These are phyloP conservation scores for Euproctis similis DNA, from an alignment of 2,888 invertebrate genomes.

Conservation along the genomic window DNA sequence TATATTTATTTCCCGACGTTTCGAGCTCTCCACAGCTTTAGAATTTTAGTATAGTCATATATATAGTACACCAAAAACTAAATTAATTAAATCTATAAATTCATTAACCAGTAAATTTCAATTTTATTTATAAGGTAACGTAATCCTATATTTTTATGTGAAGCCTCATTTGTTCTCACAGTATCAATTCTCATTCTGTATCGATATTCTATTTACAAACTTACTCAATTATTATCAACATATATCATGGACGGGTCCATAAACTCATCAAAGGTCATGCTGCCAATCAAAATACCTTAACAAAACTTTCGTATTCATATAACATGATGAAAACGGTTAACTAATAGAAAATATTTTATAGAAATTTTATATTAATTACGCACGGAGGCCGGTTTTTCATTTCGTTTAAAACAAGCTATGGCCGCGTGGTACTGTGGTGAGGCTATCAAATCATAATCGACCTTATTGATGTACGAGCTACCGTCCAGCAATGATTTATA, in stretches of 20 bases:
- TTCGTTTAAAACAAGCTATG: conserved; percentile 35
- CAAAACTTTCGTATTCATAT: conserved; percentile 39
- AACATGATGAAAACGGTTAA: conserved; percentile 36
- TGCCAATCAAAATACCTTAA: conserved; percentile 52
- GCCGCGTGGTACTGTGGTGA: conserved; percentile 51
- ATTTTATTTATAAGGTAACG: no score
- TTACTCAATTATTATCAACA: no score
- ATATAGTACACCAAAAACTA: no score
- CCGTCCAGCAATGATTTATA: conserved; percentile 69
- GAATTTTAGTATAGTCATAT: no score
- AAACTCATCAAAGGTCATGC: conserved; percentile 41
- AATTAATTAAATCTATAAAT: no score
- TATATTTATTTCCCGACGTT: no score
- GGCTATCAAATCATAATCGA: conserved; percentile 73
- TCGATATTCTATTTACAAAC: no score
- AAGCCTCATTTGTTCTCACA: no score
- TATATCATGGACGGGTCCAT: conserved; percentile 25
- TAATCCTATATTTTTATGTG: no score
- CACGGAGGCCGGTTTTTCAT: conserved; percentile 23
- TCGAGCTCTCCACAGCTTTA: no score
- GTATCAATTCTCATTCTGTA: no score
- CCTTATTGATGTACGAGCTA: conserved; percentile 71
- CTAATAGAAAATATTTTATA: conserved; percentile 46
- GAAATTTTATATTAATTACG: conserved; percentile 55
- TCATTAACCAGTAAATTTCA: no score